Evolutionary conservation across 2,797 vertebrate genomes (phyloP), one percentile per base, ranked within the genome.

Genomic region (Chrysolophus pictus): DNA sequence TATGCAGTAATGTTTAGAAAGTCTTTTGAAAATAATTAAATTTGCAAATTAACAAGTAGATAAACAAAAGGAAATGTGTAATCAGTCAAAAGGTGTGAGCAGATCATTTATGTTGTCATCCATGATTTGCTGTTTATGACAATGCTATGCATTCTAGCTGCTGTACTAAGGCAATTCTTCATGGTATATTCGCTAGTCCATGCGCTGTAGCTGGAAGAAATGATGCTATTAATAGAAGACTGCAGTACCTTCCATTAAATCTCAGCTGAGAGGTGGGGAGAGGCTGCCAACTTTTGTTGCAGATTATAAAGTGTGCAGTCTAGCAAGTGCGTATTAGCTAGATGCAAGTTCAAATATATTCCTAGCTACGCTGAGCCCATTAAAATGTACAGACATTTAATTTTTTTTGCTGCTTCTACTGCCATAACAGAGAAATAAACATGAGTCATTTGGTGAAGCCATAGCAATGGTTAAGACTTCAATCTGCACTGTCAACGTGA

Each of bases 161-260:
- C 77, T 46, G 39, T 76, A 56, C 79, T 33, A 9, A 81, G 83
- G 88, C 84, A 91, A 88, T 96, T 90, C 77, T 93, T 95, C 82
- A 84, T 68, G 87, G 78, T 82, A 67, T n/a, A 44, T 72, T 91
- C 60, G 42, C 70, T 70, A 90, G 87, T 37, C 84, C 93, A 86
- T 95, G 90, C 1, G 10, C 92, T 91, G 80, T 92, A 92, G 87
- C 95, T 96, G 82, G 81, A 75, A 93, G 79, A 87, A 95, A 92
- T 80, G 83, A 83, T 95, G 87, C 92, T 96, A 96, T 93, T 94
- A 93, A 95, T 95, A 93, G 93, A 59, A 96, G 83, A 95, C 91
- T 96, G 93, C 95, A 94, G 95, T 91, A 91, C 73, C 96, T 96
- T 95, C 94, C 93, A 94, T 95, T 95, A 95, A 96, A 96, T 95